A percentile compares a stretch with the other conserved stretches of the same genome.
These are phyloP conservation scores for Centropus unirufus DNA, from an alignment of 2,113 vertebrate species.

Conservation along the genomic window DNA sequence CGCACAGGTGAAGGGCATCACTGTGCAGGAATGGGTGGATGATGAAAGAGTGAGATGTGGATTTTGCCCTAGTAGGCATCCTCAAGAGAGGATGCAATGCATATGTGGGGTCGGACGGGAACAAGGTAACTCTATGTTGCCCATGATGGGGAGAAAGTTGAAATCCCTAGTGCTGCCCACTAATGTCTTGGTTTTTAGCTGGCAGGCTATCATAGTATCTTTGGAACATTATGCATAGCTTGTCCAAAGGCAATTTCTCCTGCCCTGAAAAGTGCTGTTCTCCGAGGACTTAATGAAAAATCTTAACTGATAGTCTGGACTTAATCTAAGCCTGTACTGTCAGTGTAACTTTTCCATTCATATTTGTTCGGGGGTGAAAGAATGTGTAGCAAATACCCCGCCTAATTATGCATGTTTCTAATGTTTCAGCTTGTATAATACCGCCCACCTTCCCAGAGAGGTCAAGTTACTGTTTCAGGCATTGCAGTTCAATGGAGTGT, in stretches of 20 bases:
- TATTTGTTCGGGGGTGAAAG: constrained; percentile 47
- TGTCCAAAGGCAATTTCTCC: not conserved
- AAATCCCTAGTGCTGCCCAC: not conserved
- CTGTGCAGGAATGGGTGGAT: accelerated
- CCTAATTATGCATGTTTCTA: constrained; percentile 70
- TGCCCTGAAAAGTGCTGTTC: not conserved
- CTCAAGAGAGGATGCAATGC: not conserved
- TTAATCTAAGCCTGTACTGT: constrained; percentile 14
- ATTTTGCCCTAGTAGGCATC: not conserved
- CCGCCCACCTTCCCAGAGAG: constrained; percentile 68
- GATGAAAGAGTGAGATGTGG: not conserved
- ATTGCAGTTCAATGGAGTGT: constrained; percentile 33
- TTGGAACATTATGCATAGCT: not conserved
- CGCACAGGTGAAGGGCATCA: not conserved
- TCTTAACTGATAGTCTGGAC: not conserved
- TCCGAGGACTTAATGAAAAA: not conserved
- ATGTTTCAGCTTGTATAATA: constrained; percentile 69
- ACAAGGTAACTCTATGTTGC: not conserved
- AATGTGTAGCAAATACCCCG: constrained; percentile 49
- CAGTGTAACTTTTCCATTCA: constrained; percentile 56
- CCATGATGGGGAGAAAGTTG: not conserved
- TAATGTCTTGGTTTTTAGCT: not conserved
- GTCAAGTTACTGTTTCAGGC: constrained; percentile 66
- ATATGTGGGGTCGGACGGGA: not conserved
- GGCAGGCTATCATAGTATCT: not conserved